These are phyloP conservation scores for Neoarius graeffei DNA, from an alignment of 2,113 vertebrate species.

Conservation along the genomic window DNA sequence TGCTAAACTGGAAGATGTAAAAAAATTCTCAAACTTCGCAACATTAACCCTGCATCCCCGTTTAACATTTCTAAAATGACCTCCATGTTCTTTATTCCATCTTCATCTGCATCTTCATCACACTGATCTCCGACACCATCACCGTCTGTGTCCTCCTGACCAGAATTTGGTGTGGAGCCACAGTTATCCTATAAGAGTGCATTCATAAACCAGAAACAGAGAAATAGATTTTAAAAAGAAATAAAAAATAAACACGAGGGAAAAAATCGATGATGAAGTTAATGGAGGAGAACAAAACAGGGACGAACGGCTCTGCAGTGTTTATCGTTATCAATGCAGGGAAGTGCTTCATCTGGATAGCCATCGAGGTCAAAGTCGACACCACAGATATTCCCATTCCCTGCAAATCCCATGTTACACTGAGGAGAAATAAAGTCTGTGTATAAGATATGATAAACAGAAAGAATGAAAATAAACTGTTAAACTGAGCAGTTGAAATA, in stretches of 20 bases:
- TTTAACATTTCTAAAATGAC: conserved; percentile 46
- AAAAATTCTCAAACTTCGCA: neutral
- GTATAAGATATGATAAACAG: neutral
- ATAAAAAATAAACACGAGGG: neutral
- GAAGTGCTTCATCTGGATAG: conserved; percentile 81
- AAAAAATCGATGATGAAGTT: too few relatives aligned
- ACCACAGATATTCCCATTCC: conserved; percentile 83
- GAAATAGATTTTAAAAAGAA: neutral
- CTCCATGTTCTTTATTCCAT: conserved; percentile 87
- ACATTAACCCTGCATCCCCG: too few relatives aligned
- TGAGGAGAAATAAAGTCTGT: conserved; percentile 50
- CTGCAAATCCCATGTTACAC: conserved; percentile 87
- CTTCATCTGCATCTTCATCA: conserved; percentile 80
- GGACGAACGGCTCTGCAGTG: conserved; percentile 79
- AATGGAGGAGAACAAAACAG: neutral
- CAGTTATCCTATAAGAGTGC: conserved; percentile 79
- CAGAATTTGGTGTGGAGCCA: conserved; percentile 82
- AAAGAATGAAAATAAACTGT: neutral
- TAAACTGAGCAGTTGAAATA: neutral
- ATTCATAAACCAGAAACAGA: neutral
- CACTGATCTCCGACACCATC: conserved; percentile 85
- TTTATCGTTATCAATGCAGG: conserved; percentile 85
- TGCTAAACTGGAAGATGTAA: neutral
- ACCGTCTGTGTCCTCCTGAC: conserved; percentile 83
- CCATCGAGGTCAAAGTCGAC: conserved; percentile 83